Conservation (phyloP, 2,113 vertebrate species). For the Tragelaphus scriptus region DNA sequence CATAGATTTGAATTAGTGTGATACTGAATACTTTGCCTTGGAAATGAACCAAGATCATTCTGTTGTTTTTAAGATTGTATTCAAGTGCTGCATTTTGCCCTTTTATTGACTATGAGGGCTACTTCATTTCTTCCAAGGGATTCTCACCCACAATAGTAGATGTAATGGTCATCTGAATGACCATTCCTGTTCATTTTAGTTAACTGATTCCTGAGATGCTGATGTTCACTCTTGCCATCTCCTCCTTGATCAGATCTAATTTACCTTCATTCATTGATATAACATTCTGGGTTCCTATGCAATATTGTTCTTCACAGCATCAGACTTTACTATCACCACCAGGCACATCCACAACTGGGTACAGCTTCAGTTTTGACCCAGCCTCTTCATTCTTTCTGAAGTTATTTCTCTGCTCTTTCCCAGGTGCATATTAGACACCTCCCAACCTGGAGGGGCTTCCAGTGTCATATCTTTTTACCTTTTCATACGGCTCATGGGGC, state of each 20-base stretch:
- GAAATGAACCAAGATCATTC: background rate
- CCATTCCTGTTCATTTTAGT: background rate
- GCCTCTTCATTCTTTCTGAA: background rate
- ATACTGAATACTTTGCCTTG: background rate
- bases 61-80: background rate
- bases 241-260: background rate
- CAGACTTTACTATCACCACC: background rate
- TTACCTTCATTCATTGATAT: background rate
- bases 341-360: background rate
- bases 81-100: background rate
- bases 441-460: background rate
- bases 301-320: background rate
- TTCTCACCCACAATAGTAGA: background rate
- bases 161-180: background rate
- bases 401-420: background rate
- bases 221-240: background rate
- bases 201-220: background rate
- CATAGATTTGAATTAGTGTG: background rate
- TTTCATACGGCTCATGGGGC: background rate
- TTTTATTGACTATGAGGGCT: background rate
- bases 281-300: background rate
- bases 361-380: background rate
- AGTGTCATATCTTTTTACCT: background rate
- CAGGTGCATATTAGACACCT: background rate
- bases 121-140: background rate